These are phyloP conservation scores for Pipistrellus nathusii DNA, from an alignment of 2,797 vertebrate species.

Conservation along the genomic window DNA sequence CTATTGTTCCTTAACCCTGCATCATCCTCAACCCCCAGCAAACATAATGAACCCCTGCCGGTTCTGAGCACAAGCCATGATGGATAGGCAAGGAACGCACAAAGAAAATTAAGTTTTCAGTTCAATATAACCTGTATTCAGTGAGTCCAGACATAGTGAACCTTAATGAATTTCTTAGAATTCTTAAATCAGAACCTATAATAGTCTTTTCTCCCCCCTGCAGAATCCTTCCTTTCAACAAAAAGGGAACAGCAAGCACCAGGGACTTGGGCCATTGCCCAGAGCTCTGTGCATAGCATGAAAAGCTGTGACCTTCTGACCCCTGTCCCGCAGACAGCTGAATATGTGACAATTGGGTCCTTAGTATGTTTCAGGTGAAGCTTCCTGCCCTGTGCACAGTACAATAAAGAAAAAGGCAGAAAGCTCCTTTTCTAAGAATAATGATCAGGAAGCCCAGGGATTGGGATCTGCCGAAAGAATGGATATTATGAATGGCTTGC, in stretches of 20 bases:
- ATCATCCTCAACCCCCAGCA: neutral
- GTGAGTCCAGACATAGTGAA: neutral
- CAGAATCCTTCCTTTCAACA: constrained; percentile 20
- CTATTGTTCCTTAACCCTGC: neutral
- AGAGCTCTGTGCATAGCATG: neutral
- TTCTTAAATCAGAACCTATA: constrained; percentile 14
- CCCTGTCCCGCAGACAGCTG: neutral
- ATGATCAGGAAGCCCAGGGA: constrained; percentile 68
- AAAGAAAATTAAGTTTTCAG: constrained; percentile 29
- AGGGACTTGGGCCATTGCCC: constrained; percentile 49
- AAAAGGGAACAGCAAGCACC: neutral
- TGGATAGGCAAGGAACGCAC: neutral
- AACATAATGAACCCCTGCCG: neutral
- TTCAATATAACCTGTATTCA: neutral
- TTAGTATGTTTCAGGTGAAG: constrained; percentile 52
- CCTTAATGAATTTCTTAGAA: constrained; percentile 52
- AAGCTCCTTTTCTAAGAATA: constrained; percentile 75
- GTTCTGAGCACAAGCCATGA: neutral
- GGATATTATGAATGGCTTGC: constrained; percentile 84
- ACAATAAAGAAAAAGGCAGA: constrained; percentile 66
- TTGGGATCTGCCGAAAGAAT: constrained; percentile 74
- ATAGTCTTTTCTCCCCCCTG: neutral
- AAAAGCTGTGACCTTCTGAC: constrained; percentile 59
- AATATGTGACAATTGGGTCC: constrained; percentile 35
- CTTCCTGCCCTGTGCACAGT: neutral